Evolutionary conservation across 2,888 invertebrate species (phyloP), one percentile per base, ranked within the genome.

Genomic region (Pseudanteris insignis): DNA sequence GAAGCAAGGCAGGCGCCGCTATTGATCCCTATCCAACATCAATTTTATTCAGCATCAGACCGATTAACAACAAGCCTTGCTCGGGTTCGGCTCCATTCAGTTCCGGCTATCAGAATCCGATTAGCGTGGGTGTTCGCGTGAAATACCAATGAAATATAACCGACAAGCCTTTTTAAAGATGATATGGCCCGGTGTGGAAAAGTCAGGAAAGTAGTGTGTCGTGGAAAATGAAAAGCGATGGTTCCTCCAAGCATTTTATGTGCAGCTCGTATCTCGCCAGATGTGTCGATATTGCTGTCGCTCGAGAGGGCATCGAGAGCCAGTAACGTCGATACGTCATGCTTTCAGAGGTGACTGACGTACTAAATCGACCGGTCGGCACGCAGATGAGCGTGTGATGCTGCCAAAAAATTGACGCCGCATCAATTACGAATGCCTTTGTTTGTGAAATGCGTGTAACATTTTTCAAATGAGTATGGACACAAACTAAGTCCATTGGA

Each of bases 151-250:
- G n/a, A n/a, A n/a, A n/a, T n/a, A n/a, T n/a, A n/a, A n/a, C n/a
- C n/a, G n/a, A n/a, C n/a, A n/a, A n/a, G n/a, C n/a, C n/a, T 34
- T 44, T 53, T 37, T 29, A 30, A 43, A 43, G 30, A 38, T 18
- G 54, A 46, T 46, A 38, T 12, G 15, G 21, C 18, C n/a, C 34
- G 18, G 43, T 15, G 29, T 26, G 5, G 41, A 44, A 50, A 57
- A 57, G 41, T 53, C 51, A 32, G 24, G 34, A 34, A 34, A 57
- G 47, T 29, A 28, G 32, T 13, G 33, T 32, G 44, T 51, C 46
- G 30, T 29, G 44, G 8, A 44, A 57, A 60, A 62, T 55, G 55
- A 55, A 62, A 62, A 57, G 34, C 46, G 62, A 62, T 62, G 41
- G 46, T 47, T 55, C 43, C 18, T 37, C 33, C 41, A 47, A 51